Conservation (phyloP, 1,140 invertebrate genomes). For the Caenorhabditis inopinata region DNA sequence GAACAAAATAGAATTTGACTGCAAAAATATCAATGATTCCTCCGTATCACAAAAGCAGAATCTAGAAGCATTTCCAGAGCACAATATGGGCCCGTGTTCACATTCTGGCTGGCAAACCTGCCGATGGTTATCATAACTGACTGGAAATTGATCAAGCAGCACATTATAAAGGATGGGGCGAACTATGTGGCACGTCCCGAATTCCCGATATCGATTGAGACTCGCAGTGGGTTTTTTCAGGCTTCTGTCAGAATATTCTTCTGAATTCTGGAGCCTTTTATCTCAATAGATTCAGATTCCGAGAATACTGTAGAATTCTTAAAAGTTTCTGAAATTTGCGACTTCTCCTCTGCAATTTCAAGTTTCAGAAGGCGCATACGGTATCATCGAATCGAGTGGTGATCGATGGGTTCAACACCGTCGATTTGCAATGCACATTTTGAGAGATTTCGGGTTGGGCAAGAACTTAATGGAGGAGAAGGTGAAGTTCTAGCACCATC, state of each 20-base stretch:
- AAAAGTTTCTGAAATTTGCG: background rate
- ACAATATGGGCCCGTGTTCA: background rate
- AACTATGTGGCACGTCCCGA: background rate
- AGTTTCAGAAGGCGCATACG: conserved; percentile 15
- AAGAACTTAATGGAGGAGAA: conserved; percentile 45
- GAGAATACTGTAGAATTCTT: background rate
- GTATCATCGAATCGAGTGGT: conserved; percentile 34
- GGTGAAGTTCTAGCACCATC: background rate
- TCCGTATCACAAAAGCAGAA: too few relatives aligned
- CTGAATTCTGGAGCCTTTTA: too few relatives aligned
- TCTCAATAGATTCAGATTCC: too few relatives aligned
- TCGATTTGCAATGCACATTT: conserved; percentile 31
- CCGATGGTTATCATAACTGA: conserved; percentile 4
- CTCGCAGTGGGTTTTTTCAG: background rate
- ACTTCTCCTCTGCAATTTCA: background rate
- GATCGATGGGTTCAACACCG: conserved; percentile 38
- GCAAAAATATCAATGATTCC: too few relatives aligned
- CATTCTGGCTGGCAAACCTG: background rate
- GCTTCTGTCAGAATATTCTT: too few relatives aligned
- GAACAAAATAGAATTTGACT: too few relatives aligned
- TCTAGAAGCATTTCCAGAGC: background rate
- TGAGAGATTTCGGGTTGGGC: conserved; percentile 42
- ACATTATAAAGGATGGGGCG: background rate
- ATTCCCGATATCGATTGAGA: background rate
- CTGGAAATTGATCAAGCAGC: background rate